phyloP scores from a whole-genome alignment of 2,888 invertebrate genomes.

The Pterobdella sp. region DNA sequence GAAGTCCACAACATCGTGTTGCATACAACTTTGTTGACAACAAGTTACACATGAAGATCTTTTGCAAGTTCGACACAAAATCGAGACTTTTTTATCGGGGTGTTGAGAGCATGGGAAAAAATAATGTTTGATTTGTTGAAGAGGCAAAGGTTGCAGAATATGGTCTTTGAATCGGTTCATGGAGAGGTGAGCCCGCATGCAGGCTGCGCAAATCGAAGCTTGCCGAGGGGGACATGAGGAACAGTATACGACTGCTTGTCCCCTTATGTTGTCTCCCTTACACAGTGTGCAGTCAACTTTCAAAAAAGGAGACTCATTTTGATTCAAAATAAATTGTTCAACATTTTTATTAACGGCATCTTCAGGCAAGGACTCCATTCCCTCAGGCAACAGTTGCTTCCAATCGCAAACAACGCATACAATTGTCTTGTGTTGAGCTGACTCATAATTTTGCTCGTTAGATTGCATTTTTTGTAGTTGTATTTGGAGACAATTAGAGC shows the following conservation, averaged over 20 bases:
- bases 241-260: background rate
- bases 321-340: background rate
- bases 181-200: background rate
- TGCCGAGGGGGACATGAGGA: background rate
- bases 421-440: too few relatives aligned
- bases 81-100: background rate
- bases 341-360: background rate
- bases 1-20: constrained; percentile 4
- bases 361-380: background rate
- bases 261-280: background rate
- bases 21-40: background rate
- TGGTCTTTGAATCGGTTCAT: constrained; percentile 1
- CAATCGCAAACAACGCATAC: background rate
- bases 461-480: background rate
- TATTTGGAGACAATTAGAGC: background rate
- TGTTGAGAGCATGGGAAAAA: background rate
- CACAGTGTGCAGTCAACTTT: background rate
- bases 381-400: background rate
- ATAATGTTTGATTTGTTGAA: background rate
- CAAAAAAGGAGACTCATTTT: background rate
- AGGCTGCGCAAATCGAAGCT: background rate
- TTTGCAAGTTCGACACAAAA: background rate
- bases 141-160: background rate
- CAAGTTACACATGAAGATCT: background rate
- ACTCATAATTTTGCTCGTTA: background rate